A percentile compares a stretch with the other conserved stretches of the same genome.
phyloP scores from a whole-genome alignment of 2,888 invertebrate species.

The Tetramorium bicarinatum region DNA sequence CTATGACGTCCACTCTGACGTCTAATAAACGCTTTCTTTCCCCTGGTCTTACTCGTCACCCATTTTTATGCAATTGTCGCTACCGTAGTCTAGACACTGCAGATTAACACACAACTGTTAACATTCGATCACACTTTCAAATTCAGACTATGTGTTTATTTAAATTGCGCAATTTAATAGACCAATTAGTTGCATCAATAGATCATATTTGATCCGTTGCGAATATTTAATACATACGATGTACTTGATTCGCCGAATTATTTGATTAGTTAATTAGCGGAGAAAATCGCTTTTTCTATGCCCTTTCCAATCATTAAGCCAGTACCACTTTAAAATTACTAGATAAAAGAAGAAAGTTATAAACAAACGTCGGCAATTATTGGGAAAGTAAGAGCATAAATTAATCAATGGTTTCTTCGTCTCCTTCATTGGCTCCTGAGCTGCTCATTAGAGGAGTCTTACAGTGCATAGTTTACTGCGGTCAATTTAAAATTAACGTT shows the following conservation, averaged over 20 bases:
- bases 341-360: conserved; percentile 73
- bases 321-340: conserved; percentile 23
- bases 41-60: conserved; percentile 12
- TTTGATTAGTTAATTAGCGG: conserved; percentile 8
- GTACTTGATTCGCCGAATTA: neutral
- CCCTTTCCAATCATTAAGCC: conserved; percentile 55
- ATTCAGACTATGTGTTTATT: neutral
- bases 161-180: conserved; percentile 40
- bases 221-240: conserved; percentile 14
- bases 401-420: conserved; percentile 54
- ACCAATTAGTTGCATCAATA: neutral
- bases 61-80: conserved; percentile 64
- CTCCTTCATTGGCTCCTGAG: neutral
- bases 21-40: conserved; percentile 71
- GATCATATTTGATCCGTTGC: neutral
- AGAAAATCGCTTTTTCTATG: conserved; percentile 33
- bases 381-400: conserved; percentile 62
- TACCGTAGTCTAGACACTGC: conserved; percentile 36
- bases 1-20: conserved; percentile 67
- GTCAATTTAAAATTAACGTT: conserved; percentile 21
- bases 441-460: neutral
- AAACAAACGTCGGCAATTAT: conserved; percentile 60
- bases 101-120: conserved; percentile 6
- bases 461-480: neutral
- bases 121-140: neutral